Percentiles rank a stretch among this genome's conserved stretches.
Evolutionary conservation across 2,113 vertebrate genomes (phyloP).

Genomic region (Galemys pyrenaicus): DNA sequence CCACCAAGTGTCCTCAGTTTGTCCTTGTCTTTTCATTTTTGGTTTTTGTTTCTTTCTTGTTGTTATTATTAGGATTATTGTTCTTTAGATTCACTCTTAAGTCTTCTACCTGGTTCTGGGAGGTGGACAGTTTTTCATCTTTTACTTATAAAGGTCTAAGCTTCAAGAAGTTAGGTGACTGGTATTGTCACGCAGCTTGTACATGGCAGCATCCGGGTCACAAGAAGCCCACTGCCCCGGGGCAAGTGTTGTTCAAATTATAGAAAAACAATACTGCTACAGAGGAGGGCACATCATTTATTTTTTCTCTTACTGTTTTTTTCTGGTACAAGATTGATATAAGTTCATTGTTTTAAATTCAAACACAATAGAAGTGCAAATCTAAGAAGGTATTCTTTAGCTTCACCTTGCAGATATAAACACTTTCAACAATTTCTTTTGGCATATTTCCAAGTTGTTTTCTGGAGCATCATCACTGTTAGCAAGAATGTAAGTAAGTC

Average conservation of each 20-base stretch:
- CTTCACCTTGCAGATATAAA: neutral
- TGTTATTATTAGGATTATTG: too few relatives aligned
- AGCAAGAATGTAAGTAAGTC: neutral
- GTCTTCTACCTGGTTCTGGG: neutral
- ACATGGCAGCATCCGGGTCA: neutral
- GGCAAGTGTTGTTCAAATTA: neutral
- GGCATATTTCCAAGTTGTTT: neutral
- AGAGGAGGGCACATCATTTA: neutral
- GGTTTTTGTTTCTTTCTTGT: too few relatives aligned
- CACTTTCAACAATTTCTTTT: neutral
- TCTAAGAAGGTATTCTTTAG: constrained; percentile 16
- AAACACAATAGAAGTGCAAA: neutral
- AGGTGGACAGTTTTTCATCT: neutral
- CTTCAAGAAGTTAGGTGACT: neutral
- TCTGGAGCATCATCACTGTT: neutral
- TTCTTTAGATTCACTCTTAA: neutral
- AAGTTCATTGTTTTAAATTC: constrained; percentile 8
- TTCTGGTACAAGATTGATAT: neutral
- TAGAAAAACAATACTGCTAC: neutral
- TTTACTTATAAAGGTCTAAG: neutral
- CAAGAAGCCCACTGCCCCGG: neutral
- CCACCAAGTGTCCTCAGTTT: too few relatives aligned
- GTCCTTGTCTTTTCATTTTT: too few relatives aligned
- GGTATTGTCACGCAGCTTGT: neutral
- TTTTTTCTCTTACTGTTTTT: constrained; percentile 9